Evolutionary conservation across 2,797 vertebrate species (phyloP).

Genomic region (Phaenicophaeus curvirostris): DNA sequence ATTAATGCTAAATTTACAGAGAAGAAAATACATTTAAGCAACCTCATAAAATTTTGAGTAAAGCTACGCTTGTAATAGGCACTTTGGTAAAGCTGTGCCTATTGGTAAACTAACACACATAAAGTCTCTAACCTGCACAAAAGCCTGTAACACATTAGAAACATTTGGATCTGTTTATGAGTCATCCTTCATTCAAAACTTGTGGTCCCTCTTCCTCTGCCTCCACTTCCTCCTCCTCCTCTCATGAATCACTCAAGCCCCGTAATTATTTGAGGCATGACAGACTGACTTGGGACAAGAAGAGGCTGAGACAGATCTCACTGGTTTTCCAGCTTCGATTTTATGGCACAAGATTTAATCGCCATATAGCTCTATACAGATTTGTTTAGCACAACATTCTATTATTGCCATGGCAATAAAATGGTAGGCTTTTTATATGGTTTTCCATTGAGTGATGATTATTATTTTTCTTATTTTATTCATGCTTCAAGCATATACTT

Average conservation of each 20-base stretch:
- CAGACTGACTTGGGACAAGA: neutral
- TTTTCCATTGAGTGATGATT: conserved; percentile 19
- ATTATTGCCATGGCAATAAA: conserved; percentile 64
- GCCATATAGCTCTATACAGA: neutral
- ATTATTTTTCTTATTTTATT: conserved; percentile 31
- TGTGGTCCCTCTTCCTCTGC: neutral
- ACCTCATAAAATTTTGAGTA: conserved; percentile 38
- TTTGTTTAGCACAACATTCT: conserved; percentile 49
- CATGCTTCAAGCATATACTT: conserved; percentile 18
- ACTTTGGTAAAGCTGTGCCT: neutral
- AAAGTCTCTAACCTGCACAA: neutral
- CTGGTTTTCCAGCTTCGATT: neutral
- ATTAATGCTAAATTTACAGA: conserved; percentile 53
- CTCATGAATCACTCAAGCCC: neutral
- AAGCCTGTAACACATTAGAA: neutral
- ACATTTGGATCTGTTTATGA: neutral
- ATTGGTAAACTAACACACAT: neutral
- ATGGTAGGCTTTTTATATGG: conserved; percentile 26
- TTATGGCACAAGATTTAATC: conserved; percentile 30
- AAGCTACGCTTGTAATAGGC: neutral
- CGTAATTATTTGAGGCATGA: neutral
- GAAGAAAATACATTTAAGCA: conserved; percentile 38
- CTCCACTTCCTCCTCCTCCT: neutral
- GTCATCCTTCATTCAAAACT: neutral
- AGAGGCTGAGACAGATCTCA: neutral